These are phyloP conservation scores for Fistularia commersonii DNA, from an alignment of 2,797 vertebrate species.

Conservation along the genomic window DNA sequence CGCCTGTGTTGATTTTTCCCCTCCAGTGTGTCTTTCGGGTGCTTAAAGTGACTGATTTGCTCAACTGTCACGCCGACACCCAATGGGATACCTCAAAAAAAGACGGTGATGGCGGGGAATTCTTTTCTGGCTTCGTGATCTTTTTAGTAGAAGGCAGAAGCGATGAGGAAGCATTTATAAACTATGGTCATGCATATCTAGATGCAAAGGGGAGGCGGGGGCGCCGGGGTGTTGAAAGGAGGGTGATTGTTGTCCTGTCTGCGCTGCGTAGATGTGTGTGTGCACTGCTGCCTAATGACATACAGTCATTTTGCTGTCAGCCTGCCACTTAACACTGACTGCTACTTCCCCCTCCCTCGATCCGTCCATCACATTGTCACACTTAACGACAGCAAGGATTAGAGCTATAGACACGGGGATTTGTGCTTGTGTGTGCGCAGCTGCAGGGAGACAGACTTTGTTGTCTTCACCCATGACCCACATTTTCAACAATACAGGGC, in stretches of 20 bases:
- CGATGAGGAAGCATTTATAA: no score
- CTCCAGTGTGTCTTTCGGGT: no score
- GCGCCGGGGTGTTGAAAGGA: slow-evolving; percentile 17
- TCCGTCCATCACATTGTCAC: slow-evolving; percentile 60
- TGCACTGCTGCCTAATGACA: slow-evolving; percentile 28
- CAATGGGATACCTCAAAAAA: no score
- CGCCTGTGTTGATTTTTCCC: no score
- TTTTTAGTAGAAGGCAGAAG: no score
- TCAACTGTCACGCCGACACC: no score
- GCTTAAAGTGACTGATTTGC: no score
- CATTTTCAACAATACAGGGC: slow-evolving; percentile 17
- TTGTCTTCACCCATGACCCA: slow-evolving; percentile 52
- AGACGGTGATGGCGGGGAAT: no score
- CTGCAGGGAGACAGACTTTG: slow-evolving; percentile 24
- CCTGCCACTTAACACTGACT: slow-evolving; percentile 50
- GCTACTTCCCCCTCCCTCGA: slow-evolving; percentile 25
- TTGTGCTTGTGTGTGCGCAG: slow-evolving; percentile 8
- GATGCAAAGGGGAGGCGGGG: no score
- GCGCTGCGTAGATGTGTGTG: slow-evolving; percentile 5
- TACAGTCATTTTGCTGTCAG: slow-evolving; percentile 50
- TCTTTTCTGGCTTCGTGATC: no score
- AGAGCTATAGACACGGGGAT: slow-evolving; percentile 32
- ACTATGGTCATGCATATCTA: no score
- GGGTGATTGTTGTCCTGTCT: slow-evolving; percentile 46
- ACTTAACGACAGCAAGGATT: slow-evolving; percentile 53